phyloP scores from a whole-genome alignment of 2,113 vertebrate species.

The Crotalus helleri region DNA sequence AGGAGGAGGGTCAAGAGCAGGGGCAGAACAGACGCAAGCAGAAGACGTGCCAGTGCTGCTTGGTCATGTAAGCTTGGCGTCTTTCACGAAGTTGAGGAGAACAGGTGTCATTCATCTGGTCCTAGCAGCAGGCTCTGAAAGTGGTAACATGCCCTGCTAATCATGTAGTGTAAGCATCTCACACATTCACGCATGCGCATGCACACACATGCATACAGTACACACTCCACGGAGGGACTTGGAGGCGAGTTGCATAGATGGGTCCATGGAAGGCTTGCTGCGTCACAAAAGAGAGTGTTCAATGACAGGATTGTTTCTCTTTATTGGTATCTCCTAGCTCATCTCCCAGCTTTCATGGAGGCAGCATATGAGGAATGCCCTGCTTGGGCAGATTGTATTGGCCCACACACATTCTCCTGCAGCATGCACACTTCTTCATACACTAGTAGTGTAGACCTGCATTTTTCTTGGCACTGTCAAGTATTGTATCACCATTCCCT shows the following conservation, averaged over 20 bases:
- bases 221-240: neutral
- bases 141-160: neutral
- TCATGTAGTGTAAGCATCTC: neutral
- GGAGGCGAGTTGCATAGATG: neutral
- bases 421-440: neutral
- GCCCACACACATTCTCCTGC: neutral
- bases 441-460: neutral
- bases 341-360: neutral
- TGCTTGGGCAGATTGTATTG: neutral
- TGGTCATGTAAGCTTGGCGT: conserved; percentile 56
- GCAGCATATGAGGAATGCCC: neutral
- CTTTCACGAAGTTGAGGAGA: neutral
- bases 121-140: neutral
- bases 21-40: conserved; percentile 50
- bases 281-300: neutral
- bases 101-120: neutral
- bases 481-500: neutral
- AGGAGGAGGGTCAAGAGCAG: neutral
- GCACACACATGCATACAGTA: neutral
- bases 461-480: neutral
- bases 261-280: neutral
- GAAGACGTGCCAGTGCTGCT: conserved; percentile 68
- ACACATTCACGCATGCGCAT: neutral
- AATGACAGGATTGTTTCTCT: neutral
- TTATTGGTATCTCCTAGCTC: neutral